Evolutionary conservation across 2,113 vertebrate species (phyloP).

Genomic region (Holacanthus passer): DNA sequence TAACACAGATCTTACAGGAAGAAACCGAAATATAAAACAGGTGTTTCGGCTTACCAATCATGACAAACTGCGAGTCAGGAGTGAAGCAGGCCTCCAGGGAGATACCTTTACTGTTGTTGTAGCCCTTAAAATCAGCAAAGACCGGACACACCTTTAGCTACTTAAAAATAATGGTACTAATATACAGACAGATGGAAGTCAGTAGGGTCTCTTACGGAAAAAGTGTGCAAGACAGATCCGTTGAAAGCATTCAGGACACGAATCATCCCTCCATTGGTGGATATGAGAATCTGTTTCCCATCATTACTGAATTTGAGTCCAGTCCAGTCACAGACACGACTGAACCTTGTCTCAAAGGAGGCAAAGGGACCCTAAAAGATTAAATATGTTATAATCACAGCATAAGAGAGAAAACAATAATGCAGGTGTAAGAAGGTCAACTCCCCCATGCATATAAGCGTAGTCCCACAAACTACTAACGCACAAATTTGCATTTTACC

Average conservation of each 20-base stretch:
- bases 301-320: conserved; percentile 97
- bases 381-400: neutral
- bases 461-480: neutral
- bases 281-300: conserved; percentile 97
- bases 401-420: neutral
- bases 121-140: conserved; percentile 85
- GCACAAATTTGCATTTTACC: conserved; percentile 78
- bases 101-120: conserved; percentile 97
- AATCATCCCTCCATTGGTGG: conserved; percentile 94
- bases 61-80: conserved; percentile 98
- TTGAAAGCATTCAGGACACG: conserved; percentile 95
- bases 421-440: neutral
- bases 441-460: neutral
- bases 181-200: neutral
- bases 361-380: conserved; percentile 90
- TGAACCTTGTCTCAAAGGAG: conserved; percentile 94
- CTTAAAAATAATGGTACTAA: neutral
- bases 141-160: neutral
- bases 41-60: conserved; percentile 91
- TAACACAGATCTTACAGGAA: neutral
- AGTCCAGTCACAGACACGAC: conserved; percentile 95
- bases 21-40: neutral
- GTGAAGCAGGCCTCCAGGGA: conserved; percentile 98
- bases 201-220: conserved; percentile 87
- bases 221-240: conserved; percentile 93